phyloP scores from a whole-genome alignment of 2,888 invertebrate genomes.

The Scaptomyza reducta region DNA sequence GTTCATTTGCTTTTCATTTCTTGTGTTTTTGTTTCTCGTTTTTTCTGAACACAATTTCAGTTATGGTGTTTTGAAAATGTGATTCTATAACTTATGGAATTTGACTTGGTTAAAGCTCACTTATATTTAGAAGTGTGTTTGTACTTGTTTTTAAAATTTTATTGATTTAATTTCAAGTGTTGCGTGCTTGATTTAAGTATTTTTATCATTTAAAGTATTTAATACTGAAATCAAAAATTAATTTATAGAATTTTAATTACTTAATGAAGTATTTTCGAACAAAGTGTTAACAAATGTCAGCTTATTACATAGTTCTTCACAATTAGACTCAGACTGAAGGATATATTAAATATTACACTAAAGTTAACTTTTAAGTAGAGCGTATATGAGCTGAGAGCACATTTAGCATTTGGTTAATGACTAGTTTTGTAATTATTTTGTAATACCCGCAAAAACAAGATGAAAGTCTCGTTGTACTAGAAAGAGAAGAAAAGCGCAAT shows the following conservation, averaged over 20 bases:
- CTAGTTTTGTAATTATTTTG: slow-evolving; percentile 57
- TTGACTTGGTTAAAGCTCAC: neutral
- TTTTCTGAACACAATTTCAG: no score
- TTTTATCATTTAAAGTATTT: neutral
- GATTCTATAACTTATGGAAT: neutral
- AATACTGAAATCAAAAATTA: neutral
- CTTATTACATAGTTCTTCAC: neutral
- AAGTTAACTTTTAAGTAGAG: neutral
- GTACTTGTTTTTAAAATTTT: no score
- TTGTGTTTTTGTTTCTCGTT: neutral
- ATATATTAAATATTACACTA: neutral
- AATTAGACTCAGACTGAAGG: neutral
- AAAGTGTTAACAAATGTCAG: neutral
- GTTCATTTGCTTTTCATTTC: neutral
- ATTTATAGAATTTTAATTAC: no score
- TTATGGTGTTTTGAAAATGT: neutral
- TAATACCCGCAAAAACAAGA: slow-evolving; percentile 28
- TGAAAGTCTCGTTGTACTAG: slow-evolving; percentile 12
- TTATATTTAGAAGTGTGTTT: no score
- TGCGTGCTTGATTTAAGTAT: neutral
- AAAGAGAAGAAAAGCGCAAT: slow-evolving; percentile 34
- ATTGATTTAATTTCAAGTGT: no score
- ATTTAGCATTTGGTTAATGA: slow-evolving; percentile 20
- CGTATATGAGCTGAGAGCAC: neutral
- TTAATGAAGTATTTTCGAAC: neutral